A percentile compares a stretch with the other conserved stretches of the same genome.
Conservation (phyloP, 2,113 vertebrate genomes). For the human (Homo sapiens) region DNA sequence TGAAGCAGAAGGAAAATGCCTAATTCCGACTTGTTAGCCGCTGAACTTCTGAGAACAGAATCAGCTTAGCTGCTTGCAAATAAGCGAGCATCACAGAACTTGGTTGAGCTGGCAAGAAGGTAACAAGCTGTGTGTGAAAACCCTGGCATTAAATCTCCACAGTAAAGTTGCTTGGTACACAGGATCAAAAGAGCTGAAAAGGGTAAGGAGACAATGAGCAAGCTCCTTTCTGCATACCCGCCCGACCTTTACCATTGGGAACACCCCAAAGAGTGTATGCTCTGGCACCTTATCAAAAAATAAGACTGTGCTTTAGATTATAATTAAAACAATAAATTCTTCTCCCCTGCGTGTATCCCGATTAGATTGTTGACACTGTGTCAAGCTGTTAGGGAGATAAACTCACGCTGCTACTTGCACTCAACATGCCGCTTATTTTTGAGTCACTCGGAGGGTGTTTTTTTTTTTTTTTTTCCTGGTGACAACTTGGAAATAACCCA, state of each 20-base stretch:
- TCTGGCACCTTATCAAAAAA: constrained; percentile 64
- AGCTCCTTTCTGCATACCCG: background rate
- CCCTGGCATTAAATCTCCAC: constrained; percentile 79
- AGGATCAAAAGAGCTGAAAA: constrained; percentile 68
- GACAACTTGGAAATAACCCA: background rate
- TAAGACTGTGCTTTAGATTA: constrained; percentile 63
- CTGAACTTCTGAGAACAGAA: constrained; percentile 70
- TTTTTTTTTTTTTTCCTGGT: background rate
- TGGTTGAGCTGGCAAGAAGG: constrained; percentile 73
- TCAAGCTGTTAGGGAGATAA: constrained; percentile 67
- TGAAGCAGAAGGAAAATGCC: constrained; percentile 61
- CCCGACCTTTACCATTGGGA: constrained; percentile 43
- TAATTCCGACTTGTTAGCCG: constrained; percentile 64
- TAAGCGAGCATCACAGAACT: constrained; percentile 67
- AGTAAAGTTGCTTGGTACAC: constrained; percentile 71
- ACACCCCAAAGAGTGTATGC: background rate
- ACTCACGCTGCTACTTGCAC: background rate
- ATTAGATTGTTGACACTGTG: constrained; percentile 71
- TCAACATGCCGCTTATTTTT: constrained; percentile 22
- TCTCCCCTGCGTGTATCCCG: constrained; percentile 29
- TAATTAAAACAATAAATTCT: constrained; percentile 79
- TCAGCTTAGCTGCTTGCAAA: constrained; percentile 80
- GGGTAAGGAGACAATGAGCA: constrained; percentile 52
- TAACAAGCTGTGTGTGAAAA: constrained; percentile 82
- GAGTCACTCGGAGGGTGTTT: background rate